Evolutionary conservation across 2,888 invertebrate genomes (phyloP).

Genomic region (Plebejus melissa): DNA sequence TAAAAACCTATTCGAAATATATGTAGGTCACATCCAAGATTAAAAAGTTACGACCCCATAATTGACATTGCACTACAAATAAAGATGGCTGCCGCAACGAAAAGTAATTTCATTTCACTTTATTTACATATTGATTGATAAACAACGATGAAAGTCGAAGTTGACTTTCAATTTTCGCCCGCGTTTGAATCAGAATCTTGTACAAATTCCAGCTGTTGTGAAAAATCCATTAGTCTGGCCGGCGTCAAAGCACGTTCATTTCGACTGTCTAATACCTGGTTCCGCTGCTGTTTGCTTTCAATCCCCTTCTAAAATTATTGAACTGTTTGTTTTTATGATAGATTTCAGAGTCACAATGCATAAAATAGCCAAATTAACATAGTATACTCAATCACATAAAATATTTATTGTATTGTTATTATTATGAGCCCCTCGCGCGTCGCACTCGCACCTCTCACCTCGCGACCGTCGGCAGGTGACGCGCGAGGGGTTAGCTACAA

Average conservation of each 20-base stretch:
- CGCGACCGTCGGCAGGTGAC: no score
- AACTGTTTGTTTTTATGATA: constrained; percentile 41
- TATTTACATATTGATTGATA: constrained; percentile 22
- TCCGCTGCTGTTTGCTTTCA: constrained; percentile 54
- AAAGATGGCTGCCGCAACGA: background rate
- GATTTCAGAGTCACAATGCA: constrained; percentile 11
- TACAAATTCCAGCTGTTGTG: constrained; percentile 26
- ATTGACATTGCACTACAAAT: constrained; percentile 17
- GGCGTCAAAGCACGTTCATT: constrained; percentile 20
- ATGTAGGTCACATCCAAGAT: constrained; percentile 1
- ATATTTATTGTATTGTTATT: no score
- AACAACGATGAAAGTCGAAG: constrained; percentile 17
- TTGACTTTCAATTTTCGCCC: constrained; percentile 27
- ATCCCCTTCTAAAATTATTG: constrained; percentile 54
- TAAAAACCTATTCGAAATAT: background rate
- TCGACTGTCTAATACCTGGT: constrained; percentile 37
- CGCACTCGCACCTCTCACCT: no score
- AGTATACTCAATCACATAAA: no score
- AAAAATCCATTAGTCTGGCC: constrained; percentile 27
- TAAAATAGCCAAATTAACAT: background rate
- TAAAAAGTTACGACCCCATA: constrained; percentile 3
- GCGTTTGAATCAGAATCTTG: constrained; percentile 17
- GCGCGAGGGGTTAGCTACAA: no score
- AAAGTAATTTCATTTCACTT: constrained; percentile 22
- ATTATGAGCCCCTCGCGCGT: no score